Base-by-base conservation (phyloP, 2,888 invertebrate species). In the Drosophila rellima region DNA sequence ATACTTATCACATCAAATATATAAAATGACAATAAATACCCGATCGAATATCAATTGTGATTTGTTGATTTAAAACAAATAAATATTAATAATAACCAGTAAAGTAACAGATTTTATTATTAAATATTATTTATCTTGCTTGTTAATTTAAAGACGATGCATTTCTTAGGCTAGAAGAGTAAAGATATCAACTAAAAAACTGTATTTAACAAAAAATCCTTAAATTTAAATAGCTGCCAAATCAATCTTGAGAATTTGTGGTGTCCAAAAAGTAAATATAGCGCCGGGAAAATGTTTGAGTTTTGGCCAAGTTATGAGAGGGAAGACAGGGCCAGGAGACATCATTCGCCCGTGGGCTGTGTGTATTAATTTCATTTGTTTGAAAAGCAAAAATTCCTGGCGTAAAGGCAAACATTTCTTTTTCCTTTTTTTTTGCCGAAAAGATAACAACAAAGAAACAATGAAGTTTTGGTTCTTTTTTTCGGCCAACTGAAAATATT, bases 401-500 rank as follows among this genome's bases (percentile, higher is more conserved):
- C 33, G 4, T 13, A 45, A 44, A 20, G 29, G 55, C 33, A 17
- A 61, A 44, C 40, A 51, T 17, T 33, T n/a, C n/a, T n/a, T n/a
- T n/a, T n/a, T n/a, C n/a, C n/a, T n/a, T n/a, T n/a, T n/a, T 44
- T 39, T 52, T 40, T 17, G 10, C 48, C 26, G 7, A 29, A 39
- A 50, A 13, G 39, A 50, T 39, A 48, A 44, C 48, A 57, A 35
- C 47, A 47, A 63, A 55, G 47, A 33, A 35, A 8, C 44, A 51
- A 52, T 61, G 23, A 67, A 61, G 55, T 59, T 63, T 68, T 63
- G n/a, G n/a, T 44, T 55, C 54, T 51, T 62, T 62, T 51, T 13
- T 61, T 62, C 62, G 59, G 57, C 54, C 35, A 62, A 59, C 50
- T 55, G 63, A 60, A 60, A 71, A 64, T 69, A 71, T 71, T 71